Evolutionary conservation across 2,888 invertebrate species (phyloP).

Genomic region (Bimastos eiseni): DNA sequence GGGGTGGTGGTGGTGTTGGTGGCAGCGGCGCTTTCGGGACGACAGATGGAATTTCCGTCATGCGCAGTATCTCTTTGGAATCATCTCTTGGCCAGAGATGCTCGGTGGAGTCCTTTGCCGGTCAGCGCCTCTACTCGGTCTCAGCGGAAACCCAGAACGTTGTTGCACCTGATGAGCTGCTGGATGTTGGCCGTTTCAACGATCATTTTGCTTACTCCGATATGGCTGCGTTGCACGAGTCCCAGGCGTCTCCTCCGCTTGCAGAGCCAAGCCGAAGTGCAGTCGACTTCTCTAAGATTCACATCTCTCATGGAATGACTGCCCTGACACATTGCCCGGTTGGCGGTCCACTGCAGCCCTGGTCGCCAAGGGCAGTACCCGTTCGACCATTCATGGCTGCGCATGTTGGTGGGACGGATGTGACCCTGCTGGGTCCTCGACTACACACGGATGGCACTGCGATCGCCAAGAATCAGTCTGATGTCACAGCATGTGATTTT

Average conservation of each 20-base stretch:
- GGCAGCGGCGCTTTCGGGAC: background rate
- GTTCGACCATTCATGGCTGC: background rate
- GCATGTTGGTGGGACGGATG: background rate
- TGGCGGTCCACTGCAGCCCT: background rate
- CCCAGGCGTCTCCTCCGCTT: background rate
- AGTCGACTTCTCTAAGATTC: background rate
- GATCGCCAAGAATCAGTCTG: background rate
- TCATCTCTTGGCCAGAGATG: slow-evolving; percentile 5
- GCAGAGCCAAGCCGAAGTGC: background rate
- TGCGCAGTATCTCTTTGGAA: background rate
- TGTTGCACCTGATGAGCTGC: background rate
- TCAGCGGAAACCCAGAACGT: background rate
- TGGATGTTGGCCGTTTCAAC: background rate
- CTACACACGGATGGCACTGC: background rate
- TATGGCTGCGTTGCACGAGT: background rate
- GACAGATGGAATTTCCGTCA: background rate
- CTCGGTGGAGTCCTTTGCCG: background rate
- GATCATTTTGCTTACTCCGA: background rate
- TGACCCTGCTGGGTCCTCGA: background rate
- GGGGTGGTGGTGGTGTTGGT: too few relatives aligned
- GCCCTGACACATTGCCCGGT: background rate
- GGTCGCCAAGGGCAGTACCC: background rate
- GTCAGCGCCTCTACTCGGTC: background rate
- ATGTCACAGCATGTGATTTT: background rate
- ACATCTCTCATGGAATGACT: background rate